A percentile compares a stretch with the other conserved stretches of the same genome.
phyloP scores from a whole-genome alignment of 2,888 invertebrate species.

The Pyrrhosoma nymphula region DNA sequence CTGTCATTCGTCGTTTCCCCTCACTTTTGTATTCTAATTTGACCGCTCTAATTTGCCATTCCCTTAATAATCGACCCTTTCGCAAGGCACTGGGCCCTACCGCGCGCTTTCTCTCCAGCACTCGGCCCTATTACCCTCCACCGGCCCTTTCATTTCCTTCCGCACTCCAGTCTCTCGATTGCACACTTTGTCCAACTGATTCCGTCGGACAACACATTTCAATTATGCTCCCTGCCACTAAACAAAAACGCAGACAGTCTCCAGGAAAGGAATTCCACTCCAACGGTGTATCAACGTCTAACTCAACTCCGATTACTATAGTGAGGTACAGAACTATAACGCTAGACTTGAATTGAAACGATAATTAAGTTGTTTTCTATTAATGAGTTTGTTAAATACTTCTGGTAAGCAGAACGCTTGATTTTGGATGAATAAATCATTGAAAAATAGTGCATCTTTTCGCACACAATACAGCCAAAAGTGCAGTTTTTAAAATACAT shows the following conservation, averaged over 20 bases:
- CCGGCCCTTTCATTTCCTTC: conserved; percentile 6
- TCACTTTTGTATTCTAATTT: conserved; percentile 10
- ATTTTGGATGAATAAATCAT: too few species aligned
- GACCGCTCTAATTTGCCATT: conserved; percentile 44
- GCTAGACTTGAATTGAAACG: too few species aligned
- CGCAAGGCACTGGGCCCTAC: not conserved
- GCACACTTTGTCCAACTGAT: not conserved
- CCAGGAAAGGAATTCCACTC: too few species aligned
- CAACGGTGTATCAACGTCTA: too few species aligned
- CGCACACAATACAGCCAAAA: too few species aligned
- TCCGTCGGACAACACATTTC: not conserved
- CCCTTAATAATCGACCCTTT: conserved; percentile 47
- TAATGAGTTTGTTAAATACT: too few species aligned
- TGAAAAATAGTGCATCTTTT: too few species aligned
- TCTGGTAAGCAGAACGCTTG: too few species aligned
- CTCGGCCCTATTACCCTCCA: not conserved
- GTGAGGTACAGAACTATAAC: too few species aligned
- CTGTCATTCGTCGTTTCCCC: not conserved
- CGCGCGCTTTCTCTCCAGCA: not conserved
- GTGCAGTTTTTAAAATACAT: too few species aligned
- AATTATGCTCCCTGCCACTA: not conserved
- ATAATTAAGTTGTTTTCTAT: too few species aligned
- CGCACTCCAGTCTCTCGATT: not conserved
- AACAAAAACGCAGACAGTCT: not conserved
- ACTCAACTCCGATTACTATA: too few species aligned